phyloP scores from a whole-genome alignment of 2,113 vertebrate species.

The Taxidea taxus region DNA sequence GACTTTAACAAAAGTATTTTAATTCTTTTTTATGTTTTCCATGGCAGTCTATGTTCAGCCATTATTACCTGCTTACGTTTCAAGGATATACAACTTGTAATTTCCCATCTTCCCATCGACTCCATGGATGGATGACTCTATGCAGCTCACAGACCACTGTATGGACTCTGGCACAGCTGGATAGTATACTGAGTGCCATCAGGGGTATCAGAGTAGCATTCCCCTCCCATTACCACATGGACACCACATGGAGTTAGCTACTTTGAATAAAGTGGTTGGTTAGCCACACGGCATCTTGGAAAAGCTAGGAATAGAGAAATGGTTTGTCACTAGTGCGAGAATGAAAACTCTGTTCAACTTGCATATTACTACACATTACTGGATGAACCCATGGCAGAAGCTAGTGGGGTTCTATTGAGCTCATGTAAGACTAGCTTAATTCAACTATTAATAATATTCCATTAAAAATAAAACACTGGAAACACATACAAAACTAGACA shows the following conservation, averaged over 20 bases:
- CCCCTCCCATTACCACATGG: neutral
- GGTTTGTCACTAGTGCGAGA: neutral
- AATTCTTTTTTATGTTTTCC: neutral
- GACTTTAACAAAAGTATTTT: neutral
- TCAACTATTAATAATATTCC: neutral
- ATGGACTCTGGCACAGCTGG: neutral
- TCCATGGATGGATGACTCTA: neutral
- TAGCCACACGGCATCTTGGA: neutral
- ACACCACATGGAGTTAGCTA: neutral
- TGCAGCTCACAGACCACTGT: neutral
- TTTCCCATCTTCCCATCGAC: neutral
- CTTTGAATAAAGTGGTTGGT: neutral
- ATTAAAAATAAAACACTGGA: constrained; percentile 13
- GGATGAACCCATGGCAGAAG: neutral
- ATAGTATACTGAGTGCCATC: neutral
- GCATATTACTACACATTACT: neutral
- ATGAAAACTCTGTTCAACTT: neutral
- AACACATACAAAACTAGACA: neutral
- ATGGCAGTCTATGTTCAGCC: neutral
- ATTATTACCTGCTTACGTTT: neutral
- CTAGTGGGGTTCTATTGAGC: neutral
- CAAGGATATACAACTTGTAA: neutral
- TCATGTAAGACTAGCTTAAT: neutral
- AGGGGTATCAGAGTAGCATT: neutral
- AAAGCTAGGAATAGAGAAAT: neutral